These are phyloP conservation scores for Ptychodera flava DNA, from an alignment of 35 echinoderm and acorn worm genomes.

Conservation along the genomic window DNA sequence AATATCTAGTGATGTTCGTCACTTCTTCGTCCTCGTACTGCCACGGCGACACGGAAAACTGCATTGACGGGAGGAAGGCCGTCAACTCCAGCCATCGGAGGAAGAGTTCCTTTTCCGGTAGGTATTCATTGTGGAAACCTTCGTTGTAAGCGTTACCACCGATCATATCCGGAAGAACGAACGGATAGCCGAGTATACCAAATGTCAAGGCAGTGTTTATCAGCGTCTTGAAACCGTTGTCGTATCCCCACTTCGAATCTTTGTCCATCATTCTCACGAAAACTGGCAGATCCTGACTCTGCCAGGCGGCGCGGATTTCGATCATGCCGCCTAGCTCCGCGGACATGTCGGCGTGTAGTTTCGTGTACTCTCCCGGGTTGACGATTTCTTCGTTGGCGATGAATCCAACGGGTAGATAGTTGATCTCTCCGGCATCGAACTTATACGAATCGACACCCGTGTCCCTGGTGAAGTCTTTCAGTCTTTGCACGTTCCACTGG, in stretches of 20 bases:
- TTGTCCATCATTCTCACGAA: conserved; percentile 99
- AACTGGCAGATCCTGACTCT: conserved; percentile 76
- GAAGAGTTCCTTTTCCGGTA: conserved; percentile 66
- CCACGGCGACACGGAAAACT: conserved; percentile 96
- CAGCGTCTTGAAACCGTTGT: conserved; percentile 86
- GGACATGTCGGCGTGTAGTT: conserved; percentile 59
- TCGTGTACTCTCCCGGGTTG: conserved; percentile 88
- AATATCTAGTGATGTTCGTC: conserved; percentile 44
- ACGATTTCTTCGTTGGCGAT: conserved; percentile 42
- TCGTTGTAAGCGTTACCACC: conserved; percentile 88
- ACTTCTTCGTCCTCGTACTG: conserved; percentile 74
- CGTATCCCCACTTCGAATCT: conserved; percentile 83
- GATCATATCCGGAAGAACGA: conserved; percentile 94
- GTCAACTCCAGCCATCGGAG: conserved; percentile 92
- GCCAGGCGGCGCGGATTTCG: conserved; percentile 80
- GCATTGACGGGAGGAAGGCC: conserved; percentile 94
- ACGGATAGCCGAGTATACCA: conserved; percentile 80
- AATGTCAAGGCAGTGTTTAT: conserved; percentile 88
- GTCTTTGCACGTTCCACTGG: conserved; percentile 74
- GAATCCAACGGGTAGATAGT: conserved; percentile 60
- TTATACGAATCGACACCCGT: conserved; percentile 90
- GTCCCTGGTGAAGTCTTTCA: conserved; percentile 36
- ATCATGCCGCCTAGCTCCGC: conserved; percentile 68
- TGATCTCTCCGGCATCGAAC: conserved; percentile 94
- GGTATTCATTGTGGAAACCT: conserved; percentile 53